phyloP scores from a whole-genome alignment of 2,888 invertebrate species.

The Drepana falcataria region DNA sequence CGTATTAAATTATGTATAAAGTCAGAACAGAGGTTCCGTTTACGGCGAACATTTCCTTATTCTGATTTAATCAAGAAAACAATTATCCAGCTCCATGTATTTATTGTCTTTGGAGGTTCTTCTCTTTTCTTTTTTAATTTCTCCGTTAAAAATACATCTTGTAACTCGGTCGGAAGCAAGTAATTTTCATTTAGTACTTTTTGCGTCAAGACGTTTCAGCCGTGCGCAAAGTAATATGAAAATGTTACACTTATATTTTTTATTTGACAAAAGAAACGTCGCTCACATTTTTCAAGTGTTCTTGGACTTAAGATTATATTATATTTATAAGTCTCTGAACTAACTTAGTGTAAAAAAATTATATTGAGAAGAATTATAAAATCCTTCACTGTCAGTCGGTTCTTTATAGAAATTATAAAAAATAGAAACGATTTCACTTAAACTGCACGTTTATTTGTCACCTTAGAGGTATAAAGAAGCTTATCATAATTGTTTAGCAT shows the following conservation, averaged over 20 bases:
- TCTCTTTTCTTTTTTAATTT: slow-evolving; percentile 3
- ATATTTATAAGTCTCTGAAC: background rate
- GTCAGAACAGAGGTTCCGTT: background rate
- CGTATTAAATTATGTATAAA: background rate
- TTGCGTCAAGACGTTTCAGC: background rate
- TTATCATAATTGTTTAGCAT: too few species aligned
- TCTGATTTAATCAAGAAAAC: slow-evolving; percentile 66
- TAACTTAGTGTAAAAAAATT: too few species aligned
- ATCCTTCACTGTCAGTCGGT: too few species aligned
- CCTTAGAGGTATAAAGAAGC: too few species aligned
- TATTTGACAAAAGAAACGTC: too few species aligned
- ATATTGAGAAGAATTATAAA: too few species aligned
- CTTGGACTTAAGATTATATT: background rate
- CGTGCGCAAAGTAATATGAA: slow-evolving; percentile 1
- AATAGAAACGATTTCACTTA: too few species aligned
- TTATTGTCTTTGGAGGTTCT: slow-evolving; percentile 6
- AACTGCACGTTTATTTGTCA: too few species aligned
- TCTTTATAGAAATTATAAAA: too few species aligned
- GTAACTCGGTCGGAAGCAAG: slow-evolving; percentile 8
- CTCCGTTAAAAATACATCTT: slow-evolving; percentile 16
- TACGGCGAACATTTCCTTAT: slow-evolving; percentile 28
- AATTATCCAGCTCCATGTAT: slow-evolving; percentile 49
- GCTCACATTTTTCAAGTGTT: background rate
- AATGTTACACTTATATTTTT: slow-evolving; percentile 1
- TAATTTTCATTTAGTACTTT: slow-evolving; percentile 2